Base-by-base conservation (phyloP, 2,113 vertebrate species). In the Syrrhaptes paradoxus region DNA sequence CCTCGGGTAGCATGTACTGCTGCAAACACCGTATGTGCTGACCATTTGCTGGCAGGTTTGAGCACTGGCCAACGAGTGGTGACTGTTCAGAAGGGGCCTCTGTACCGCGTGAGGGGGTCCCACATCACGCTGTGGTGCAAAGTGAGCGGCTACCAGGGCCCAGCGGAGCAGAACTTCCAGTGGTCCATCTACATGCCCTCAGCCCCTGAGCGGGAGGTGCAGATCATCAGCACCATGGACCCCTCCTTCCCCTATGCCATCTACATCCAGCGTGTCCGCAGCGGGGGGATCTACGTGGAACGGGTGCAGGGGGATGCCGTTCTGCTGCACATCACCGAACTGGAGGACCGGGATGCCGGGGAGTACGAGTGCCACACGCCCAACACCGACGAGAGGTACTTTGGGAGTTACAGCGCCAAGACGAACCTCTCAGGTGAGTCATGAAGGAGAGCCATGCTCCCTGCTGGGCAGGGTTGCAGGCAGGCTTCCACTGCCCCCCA, bases 71-170 rank as follows among this genome's bases (percentile, higher is more conserved):
- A 98, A n/a, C 94, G 98, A 17, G 24, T 51, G 32, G 99, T 99
- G 36, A 95, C 97, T 0, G 98, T 99, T 67, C 98, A 99, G 97
- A 97, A 98, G 9, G 99, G 99, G 2, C 99, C 99, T 15, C 95
- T 99, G 32, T 97, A 99, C 76, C 98, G 99, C 84, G 99, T 98
- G 0, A 99, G 99, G 93, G 99, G 99, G 32, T 99, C 99, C 85
- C 99, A 99, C 31, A 54, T 99, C 97, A 99, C 98, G 48, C 98
- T 99, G 97, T 99, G 98, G 99, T 99, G 99, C 97, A 99, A 99
- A 18, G 99, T 99, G 96, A 52, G 51, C 26, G 51, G 51, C 51
- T 52, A 52, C 51, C 51, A 52, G 51, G 51, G 51, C 26, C 51
- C 51, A 25, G 26, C 51, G 26, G 51, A 52, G 51, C 51, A 52